Conservation (phyloP, 2,888 invertebrate genomes). For the Hyposoter didymator region DNA sequence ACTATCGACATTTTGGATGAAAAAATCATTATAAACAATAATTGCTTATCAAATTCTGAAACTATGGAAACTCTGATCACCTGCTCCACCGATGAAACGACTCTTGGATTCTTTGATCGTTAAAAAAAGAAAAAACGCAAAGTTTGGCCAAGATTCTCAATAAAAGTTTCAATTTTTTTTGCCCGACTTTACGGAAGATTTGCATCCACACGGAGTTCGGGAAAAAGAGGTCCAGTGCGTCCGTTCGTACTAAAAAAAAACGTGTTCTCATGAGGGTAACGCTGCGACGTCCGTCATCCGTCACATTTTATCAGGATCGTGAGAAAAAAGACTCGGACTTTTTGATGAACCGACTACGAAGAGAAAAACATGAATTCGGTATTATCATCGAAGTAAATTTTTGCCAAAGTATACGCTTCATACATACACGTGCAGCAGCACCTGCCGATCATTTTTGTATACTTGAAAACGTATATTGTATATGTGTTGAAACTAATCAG, state of each 20-base stretch:
- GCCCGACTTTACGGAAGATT: no score
- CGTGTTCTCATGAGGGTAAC: slow-evolving; percentile 1
- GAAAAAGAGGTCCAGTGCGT: neutral
- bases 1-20: no score
- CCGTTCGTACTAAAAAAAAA: neutral
- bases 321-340: neutral
- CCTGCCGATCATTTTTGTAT: slow-evolving; percentile 40
- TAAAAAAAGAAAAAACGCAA: no score
- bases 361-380: neutral
- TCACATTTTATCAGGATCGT: neutral
- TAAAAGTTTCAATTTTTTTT: no score
- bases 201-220: neutral
- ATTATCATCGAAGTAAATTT: slow-evolving; percentile 35
- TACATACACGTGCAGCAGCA: slow-evolving; percentile 14
- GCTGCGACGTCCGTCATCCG: neutral
- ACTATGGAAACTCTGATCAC: no score
- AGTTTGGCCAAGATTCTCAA: no score
- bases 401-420: slow-evolving; percentile 26
- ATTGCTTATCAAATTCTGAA: no score
- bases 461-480: neutral
- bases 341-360: slow-evolving; percentile 9
- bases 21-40: no score
- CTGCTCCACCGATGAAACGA: no score
- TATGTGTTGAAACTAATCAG: neutral
- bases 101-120: no score